Evolutionary conservation across 2,888 invertebrate species (phyloP), one percentile per base, ranked within the genome.

Genomic region (Portevinia maculata): DNA sequence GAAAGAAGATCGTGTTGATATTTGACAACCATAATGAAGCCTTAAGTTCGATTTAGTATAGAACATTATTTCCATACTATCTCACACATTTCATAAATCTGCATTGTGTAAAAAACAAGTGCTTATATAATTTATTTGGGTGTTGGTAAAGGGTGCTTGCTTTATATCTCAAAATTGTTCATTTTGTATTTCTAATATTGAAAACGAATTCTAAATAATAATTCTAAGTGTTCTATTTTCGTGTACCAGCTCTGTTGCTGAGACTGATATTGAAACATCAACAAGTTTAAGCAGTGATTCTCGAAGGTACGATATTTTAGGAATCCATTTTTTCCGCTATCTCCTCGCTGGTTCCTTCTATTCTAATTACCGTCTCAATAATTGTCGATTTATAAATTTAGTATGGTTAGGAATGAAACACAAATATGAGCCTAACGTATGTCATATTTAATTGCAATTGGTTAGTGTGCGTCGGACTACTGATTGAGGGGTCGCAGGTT

Each of bases 251-350:
- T 76, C 65, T 21, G 48, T 71, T 50, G 55, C 76, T 55, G 76
- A 83, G n/a, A 76, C 83, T 55, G 76, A 78, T 37, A 71, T 55
- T 28, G 76, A 83, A 62, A 65, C 76, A 3, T 83, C 83, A 30
- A 71, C 83, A 37, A 83, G 83, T 65, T 19, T 76, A 9, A 55
- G 55, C 55, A 21, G 48, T 13, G 83, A 83, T 67, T 34, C 59
- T 53, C 46, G 55, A 71, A 76, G 76, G 83, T 83, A 76, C 53
- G 34, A 11, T 17, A 50, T 50, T 32, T 48, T 15, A 6, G 21
- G 5, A 24, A 24, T 24, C 5, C 5, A 5, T 3, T 24, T 24
- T 2, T 2, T 24, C 5, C 3, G 5, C 2, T 24, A 3, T 24
- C 24, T 24, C 5, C 24, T 24, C 24, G 24, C 24, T 24, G 2